Base-by-base conservation (phyloP, 2,797 vertebrate species). In the Poliocrania exsul region DNA sequence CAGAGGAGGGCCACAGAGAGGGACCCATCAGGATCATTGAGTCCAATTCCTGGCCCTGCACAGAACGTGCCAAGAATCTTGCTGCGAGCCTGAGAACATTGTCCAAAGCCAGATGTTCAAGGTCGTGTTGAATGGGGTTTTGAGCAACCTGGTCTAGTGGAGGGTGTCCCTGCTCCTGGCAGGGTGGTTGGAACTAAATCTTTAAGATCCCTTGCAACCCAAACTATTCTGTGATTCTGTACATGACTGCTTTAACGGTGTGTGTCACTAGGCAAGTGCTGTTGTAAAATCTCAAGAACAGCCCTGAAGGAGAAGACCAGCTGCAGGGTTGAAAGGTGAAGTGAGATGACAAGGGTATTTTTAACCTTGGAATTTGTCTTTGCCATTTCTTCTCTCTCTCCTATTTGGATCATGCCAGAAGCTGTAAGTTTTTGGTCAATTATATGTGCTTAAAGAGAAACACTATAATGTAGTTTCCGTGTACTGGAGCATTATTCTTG, bases 401-500 rank as follows among this genome's bases (percentile, higher is more conserved):
- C 51, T 17, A 33, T 65, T 84, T 73, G 51, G 56, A 78, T 95
- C 74, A 28, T 91, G 95, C 88, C 81, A 89, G 71, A 93, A 95
- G 75, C 64, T 80, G 50, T 66, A 93, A 91, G 81, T 79, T 90
- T 94, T 95, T 62, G 53, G 64, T 89, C 89, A 92, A 93, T 95
- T 90, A 64, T 75, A 49, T 84, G 31, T 88, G 57, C 77, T 71
- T 90, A 28, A 74, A 92, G 66, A 70, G 83, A 91, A 94, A 88
- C 88, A 61, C 54, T 86, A n/a, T 89, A 73, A 86, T 90, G 60
- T 88, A 78, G 80, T 92, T 96, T 97, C 84, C 75, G 49, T 17
- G 29, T 87, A 81, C 49, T 62, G 37, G 56, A 86, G 80, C 81
- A 65, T 93, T 95, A 91, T 77, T 95, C 71, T 90, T 60, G 62